Evolutionary conservation across 2,888 invertebrate genomes (phyloP), one percentile per base, ranked within the genome.

Genomic region (Leptothorax acervorum): DNA sequence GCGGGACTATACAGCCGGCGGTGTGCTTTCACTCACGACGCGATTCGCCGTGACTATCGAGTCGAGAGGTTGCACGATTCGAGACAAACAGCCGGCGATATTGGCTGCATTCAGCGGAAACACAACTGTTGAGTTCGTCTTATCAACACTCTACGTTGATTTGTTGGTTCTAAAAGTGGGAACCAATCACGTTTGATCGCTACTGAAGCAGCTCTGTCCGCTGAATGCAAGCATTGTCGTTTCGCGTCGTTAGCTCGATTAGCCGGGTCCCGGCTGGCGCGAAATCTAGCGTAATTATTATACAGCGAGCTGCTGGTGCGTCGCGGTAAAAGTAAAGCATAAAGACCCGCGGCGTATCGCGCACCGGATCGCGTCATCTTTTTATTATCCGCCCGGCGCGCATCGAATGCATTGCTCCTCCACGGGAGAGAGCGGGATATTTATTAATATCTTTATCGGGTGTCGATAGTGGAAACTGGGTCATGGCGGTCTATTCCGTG

Each of bases 401-500:
- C 2, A 39, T 60, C 57, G 60, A 68, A 81, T 81, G 70, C 48
- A 71, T 62, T 48, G 18, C 60, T 39, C 60, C 51, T 55, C 28
- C 42, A 28, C 18, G 57, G 31, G 23, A 8, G 23, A 8, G 48
- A 18, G 63, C 45, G 51, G n/a, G 63, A 82, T 82, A 82, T 82
- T 81, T 87, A 81, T 87, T 85, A 85, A 83, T 82, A 82, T 82
- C 74, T 86, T 86, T 89, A 89, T 89, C 89, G 88, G 82, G 84
- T 85, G 84, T 84, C 88, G 89, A 90, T 90, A 85, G 85, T 79
- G 63, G 82, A 83, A 90, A 88, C 87, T 90, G 88, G 90, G 90
- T 90, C 90, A 90, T 85, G 87, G 90, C 84, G 78, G 84, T 87
- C 85, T 71, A 73, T 86, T 86, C 81, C 85, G 83, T 57, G 89